Evolutionary conservation across 2,888 invertebrate genomes (phyloP).

Genomic region (Chrysomela aeneicollis): DNA sequence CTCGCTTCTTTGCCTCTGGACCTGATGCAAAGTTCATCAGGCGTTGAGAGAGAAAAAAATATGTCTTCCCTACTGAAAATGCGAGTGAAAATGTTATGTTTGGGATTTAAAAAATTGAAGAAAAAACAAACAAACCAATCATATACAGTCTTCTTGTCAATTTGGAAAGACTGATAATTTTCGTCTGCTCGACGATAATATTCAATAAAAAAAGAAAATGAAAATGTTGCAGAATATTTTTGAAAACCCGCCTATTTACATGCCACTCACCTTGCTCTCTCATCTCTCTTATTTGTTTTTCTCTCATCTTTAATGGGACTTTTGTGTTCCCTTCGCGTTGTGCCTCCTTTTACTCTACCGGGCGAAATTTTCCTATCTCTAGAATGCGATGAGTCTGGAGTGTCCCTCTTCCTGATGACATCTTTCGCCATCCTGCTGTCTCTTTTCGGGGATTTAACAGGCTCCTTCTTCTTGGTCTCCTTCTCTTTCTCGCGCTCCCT

Average conservation of each 20-base stretch:
- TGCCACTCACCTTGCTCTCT: constrained; percentile 58
- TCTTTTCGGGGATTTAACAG: constrained; percentile 55
- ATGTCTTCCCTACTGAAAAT: no score
- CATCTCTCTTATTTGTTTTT: constrained; percentile 60
- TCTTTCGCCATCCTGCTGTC: constrained; percentile 53
- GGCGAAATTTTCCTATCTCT: constrained; percentile 57
- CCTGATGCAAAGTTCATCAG: constrained; percentile 33
- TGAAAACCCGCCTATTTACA: no score
- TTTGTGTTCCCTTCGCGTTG: constrained; percentile 53
- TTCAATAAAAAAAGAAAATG: no score
- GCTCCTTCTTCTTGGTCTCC: constrained; percentile 50
- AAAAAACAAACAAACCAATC: no score
- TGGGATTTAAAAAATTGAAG: no score
- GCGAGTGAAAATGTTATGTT: no score
- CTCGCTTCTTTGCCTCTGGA: constrained; percentile 54
- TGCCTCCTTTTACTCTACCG: constrained; percentile 50
- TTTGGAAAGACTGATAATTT: no score
- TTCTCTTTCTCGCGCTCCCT: constrained; percentile 56
- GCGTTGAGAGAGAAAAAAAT: no score
- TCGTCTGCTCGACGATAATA: constrained; percentile 53
- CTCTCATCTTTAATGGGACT: constrained; percentile 62
- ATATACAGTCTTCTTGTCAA: no score
- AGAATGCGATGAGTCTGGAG: constrained; percentile 59
- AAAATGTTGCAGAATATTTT: no score
- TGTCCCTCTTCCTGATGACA: constrained; percentile 57